Evolutionary conservation across 2,797 vertebrate species (phyloP), one percentile per base, ranked within the genome.

Genomic region (Gorsachius magnificus): DNA sequence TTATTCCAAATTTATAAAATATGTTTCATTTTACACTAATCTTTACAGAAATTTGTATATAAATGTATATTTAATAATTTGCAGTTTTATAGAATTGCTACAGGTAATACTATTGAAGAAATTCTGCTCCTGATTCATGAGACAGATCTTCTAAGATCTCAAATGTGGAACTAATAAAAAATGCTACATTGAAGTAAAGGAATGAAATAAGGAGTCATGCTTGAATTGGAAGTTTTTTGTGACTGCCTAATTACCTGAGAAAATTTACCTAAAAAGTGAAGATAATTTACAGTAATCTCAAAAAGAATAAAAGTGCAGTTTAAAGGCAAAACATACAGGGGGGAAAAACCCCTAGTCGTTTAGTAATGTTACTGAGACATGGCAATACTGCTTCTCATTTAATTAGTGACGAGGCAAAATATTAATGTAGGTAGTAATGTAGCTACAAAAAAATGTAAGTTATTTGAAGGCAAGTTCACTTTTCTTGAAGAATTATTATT

Each of bases 321-420:
- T 71, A 71, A 90, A 28, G 54, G 24, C n/a, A 78, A 90, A 86
- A 38, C 31, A 28, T 18, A 35, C 4, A 33, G 24, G 8, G 9
- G 9, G 3, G 9, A 31, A 64, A 57, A 11, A 4, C 2, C 1
- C 1, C 1, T 17, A 54, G 5, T 64, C 18, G 21, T 35, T 54
- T 70, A 63, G 19, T 11, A 86, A 3, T 66, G 24, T 66, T 81
- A n/a, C 15, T 71, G 31, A 56, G 28, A 45, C 1, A 3, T 38
- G 50, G 9, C 29, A 57, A 38, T 71, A 35, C 31, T 46, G 9
- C 13, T 74, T 90, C 31, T 18, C 16, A 29, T 46, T 78, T 61
- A 79, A 79, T 61, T n/a, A 51, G 18, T n/a, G 29, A 64, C 15
- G 70, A 83, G 22, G 14, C 48, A 56, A 87, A 71, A 63, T 72